These are phyloP conservation scores for Gisinianus flammeolus DNA, from an alignment of 2,888 invertebrate genomes.

Conservation along the genomic window DNA sequence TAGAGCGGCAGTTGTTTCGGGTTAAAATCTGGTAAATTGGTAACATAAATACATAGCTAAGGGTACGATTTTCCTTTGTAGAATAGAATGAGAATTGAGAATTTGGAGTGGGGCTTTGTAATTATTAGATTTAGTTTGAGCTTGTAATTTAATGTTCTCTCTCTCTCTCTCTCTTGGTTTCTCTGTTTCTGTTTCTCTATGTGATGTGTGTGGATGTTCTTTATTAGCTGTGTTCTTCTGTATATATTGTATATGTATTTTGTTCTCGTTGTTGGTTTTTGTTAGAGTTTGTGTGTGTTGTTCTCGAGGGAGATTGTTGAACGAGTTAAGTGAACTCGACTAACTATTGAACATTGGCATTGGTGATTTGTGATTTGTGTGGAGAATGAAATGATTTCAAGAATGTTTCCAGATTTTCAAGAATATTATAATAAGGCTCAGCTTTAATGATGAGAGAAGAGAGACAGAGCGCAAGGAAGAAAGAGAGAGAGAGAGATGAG, in stretches of 20 bases:
- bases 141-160: slow-evolving; percentile 4
- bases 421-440: not conserved
- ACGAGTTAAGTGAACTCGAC: not conserved
- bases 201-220: not conserved
- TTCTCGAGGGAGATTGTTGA: not conserved
- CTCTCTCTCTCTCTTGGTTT: not conserved
- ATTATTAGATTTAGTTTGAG: slow-evolving; percentile 14
- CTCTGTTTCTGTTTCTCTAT: not conserved
- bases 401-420: not conserved
- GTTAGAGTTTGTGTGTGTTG: no score
- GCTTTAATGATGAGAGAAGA: not conserved
- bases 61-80: not conserved
- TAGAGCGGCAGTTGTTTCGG: no score
- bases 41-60: not conserved
- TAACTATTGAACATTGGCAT: no score
- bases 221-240: no score
- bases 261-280: no score
- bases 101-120: not conserved
- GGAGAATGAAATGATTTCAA: not conserved
- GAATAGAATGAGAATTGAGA: not conserved
- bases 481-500: no score
- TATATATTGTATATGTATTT: no score
- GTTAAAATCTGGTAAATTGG: no score
- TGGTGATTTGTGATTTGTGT: not conserved
- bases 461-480: not conserved